Base-by-base conservation (phyloP, 2,888 invertebrate genomes). In the Epistrophe eligans region DNA sequence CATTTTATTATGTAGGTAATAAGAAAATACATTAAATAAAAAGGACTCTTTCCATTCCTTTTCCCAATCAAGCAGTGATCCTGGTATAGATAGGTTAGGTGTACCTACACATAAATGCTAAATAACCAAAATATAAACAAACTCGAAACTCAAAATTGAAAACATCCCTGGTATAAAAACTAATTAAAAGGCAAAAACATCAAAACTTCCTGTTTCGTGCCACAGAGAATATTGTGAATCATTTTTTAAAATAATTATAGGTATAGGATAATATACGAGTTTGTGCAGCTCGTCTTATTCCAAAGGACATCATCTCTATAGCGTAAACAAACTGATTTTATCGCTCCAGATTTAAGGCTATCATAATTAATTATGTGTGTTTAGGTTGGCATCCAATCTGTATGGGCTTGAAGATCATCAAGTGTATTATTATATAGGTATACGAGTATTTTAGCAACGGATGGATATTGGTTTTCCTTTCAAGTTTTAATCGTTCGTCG, bases 301-400 rank as follows among this genome's bases (percentile, higher is more conserved):
- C 38, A 66, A 50, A 60, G 48, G 58, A 60, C 66, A 67, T 58
- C 66, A 32, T 48, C 55, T 60, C 32, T 40, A 28, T 40, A 15
- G n/a, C n/a, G 15, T 28, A 64, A 82, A 57, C 64, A 82, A 72
- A 66, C 24, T n/a, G 48, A 77, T 60, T 50, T 50, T 60, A 70
- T 62, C 50, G 43, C 15, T 35, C 24, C 24, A 15, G 55, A 45
- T 60, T 72, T 35, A 66, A 48, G 66, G 66, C 66, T 48, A 66
- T 43, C 58, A 35, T 35, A 60, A 77, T 79, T 79, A 79, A 79
- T 83, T 79, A 67, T 83, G 73, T 83, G 55, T 83, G 45, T 50
- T 79, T 79, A 79, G 73, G 83, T 60, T 62, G 19, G 52, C 5
- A 57, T 19, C 58, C 35, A 66, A 64, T 62, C 45, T 48, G 40